phyloP scores from a whole-genome alignment of 2,113 vertebrate genomes.

The Lophochroa leadbeateri region DNA sequence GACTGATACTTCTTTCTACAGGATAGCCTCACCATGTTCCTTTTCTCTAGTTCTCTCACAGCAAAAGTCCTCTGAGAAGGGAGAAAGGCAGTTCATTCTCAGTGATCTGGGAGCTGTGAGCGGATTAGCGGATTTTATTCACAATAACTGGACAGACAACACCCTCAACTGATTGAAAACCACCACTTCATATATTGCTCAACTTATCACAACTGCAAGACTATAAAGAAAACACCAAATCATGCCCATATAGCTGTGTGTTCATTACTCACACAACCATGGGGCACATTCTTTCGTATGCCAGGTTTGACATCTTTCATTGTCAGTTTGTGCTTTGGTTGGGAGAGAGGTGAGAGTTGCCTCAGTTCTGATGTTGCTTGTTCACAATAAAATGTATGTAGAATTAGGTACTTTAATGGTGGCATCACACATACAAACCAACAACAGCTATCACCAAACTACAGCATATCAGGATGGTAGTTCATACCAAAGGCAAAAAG shows the following conservation, averaged over 20 bases:
- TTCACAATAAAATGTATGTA: not conserved
- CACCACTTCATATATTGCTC: not conserved
- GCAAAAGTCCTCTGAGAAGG: not conserved
- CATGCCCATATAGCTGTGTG: not conserved
- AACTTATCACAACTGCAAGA: not conserved
- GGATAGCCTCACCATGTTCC: not conserved
- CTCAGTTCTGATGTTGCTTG: not conserved
- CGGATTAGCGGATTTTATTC: not conserved
- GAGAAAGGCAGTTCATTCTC: not conserved
- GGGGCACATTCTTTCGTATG: not conserved
- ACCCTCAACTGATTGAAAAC: not conserved
- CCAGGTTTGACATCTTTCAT: not conserved
- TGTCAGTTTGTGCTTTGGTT: not conserved
- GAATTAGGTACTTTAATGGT: not conserved
- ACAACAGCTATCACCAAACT: not conserved
- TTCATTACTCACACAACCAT: not conserved
- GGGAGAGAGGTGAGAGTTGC: not conserved
- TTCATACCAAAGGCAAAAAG: not conserved
- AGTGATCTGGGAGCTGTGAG: not conserved
- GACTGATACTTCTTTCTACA: not conserved
- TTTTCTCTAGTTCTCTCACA: not conserved
- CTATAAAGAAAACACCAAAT: not conserved
- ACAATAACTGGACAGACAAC: not conserved
- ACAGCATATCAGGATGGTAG: not conserved
- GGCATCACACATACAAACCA: not conserved